These are phyloP conservation scores for Heterochromis multidens DNA, from an alignment of 2,113 vertebrate species.

Conservation along the genomic window DNA sequence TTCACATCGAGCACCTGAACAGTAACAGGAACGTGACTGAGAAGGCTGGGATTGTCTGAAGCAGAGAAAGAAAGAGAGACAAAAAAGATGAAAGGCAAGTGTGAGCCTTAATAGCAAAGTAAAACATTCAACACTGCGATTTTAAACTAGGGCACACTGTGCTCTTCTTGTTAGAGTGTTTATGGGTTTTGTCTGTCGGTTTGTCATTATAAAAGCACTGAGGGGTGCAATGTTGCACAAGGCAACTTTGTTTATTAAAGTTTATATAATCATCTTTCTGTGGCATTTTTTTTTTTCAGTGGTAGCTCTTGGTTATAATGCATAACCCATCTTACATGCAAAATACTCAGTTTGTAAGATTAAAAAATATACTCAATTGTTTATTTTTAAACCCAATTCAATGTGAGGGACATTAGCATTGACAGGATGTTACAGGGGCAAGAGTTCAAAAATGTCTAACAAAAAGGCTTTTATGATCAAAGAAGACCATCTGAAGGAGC, in stretches of 20 bases:
- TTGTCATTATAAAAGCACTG: not conserved
- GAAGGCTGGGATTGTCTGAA: constrained; percentile 85
- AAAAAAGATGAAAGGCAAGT: constrained; percentile 16
- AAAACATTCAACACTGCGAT: not conserved
- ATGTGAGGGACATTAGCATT: not conserved
- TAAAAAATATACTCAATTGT: not conserved
- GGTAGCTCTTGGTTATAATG: not conserved
- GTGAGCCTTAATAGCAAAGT: constrained; percentile 1
- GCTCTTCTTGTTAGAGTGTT: not conserved
- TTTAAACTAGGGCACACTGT: not conserved
- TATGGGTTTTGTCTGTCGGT: not conserved
- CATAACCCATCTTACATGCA: not conserved
- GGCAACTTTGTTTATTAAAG: not conserved
- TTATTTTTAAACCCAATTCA: not conserved
- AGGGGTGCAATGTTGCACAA: not conserved
- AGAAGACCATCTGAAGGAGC: not conserved
- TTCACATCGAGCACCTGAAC: constrained; percentile 93
- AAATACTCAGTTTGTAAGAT: accelerated
- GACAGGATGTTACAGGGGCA: not conserved
- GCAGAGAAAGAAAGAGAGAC: constrained; percentile 33
- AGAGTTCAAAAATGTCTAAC: not conserved
- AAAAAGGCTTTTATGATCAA: not conserved
- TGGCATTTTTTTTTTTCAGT: not conserved
- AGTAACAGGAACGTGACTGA: constrained; percentile 85
- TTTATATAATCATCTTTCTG: not conserved